phyloP scores from a whole-genome alignment of 1,140 invertebrate species.

The Drosophila setifemur region DNA sequence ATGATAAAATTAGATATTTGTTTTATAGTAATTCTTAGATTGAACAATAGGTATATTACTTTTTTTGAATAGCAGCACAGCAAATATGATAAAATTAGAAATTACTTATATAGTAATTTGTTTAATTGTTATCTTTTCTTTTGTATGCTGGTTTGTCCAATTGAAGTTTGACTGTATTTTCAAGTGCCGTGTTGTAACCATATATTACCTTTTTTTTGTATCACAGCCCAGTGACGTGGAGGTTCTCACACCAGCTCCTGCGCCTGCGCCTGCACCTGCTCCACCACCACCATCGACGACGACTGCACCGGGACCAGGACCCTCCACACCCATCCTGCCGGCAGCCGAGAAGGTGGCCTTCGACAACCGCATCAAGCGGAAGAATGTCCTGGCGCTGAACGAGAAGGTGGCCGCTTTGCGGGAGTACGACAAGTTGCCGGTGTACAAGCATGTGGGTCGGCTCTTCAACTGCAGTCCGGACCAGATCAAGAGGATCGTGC shows the following conservation, averaged over 20 bases:
- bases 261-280: constrained; percentile 22
- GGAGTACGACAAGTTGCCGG: constrained; percentile 70
- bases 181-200: not conserved
- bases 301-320: not conserved
- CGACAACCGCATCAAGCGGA: constrained; percentile 78
- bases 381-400: constrained; percentile 76
- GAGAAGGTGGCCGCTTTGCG: constrained; percentile 76
- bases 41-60: no score
- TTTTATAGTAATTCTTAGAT: no score
- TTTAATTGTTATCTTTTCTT: no score
- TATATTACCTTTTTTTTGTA: not conserved
- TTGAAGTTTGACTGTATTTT: not conserved
- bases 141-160: no score
- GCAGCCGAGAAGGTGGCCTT: constrained; percentile 69
- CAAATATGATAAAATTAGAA: no score
- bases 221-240: constrained; percentile 18
- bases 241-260: constrained; percentile 15
- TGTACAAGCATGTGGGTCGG: constrained; percentile 76
- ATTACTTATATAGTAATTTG: no score
- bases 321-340: constrained; percentile 43
- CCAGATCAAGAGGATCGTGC: constrained; percentile 78
- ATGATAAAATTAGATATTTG: no score
- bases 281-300: not conserved
- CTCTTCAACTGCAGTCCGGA: constrained; percentile 79
- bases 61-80: no score